phyloP scores from a whole-genome alignment of 2,113 vertebrate species.

The Epinephelus cyanopodus region DNA sequence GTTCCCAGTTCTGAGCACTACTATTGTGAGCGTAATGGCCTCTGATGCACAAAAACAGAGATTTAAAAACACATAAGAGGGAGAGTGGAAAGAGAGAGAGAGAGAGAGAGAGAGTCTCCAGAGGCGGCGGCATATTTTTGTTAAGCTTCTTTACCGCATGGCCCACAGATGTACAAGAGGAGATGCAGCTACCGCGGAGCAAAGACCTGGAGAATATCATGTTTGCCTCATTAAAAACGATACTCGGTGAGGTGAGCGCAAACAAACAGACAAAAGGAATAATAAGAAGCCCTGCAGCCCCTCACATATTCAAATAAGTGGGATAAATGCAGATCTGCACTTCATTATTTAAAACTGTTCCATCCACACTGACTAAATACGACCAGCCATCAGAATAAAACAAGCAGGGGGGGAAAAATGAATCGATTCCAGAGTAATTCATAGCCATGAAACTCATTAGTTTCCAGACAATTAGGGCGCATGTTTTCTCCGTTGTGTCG shows the following conservation, averaged over 20 bases:
- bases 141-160: slow-evolving; percentile 53
- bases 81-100: background rate
- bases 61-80: slow-evolving; percentile 53
- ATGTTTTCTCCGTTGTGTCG: slow-evolving; percentile 20
- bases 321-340: slow-evolving; percentile 59
- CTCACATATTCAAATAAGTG: slow-evolving; percentile 62
- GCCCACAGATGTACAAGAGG: slow-evolving; percentile 53
- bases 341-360: slow-evolving; percentile 68
- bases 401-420: background rate
- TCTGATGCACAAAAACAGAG: slow-evolving; percentile 54
- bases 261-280: slow-evolving; percentile 63
- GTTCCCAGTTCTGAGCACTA: slow-evolving; percentile 29
- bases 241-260: slow-evolving; percentile 45
- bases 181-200: slow-evolving; percentile 29
- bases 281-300: slow-evolving; percentile 58
- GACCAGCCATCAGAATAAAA: slow-evolving; percentile 49
- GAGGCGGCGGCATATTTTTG: slow-evolving; percentile 41
- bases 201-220: slow-evolving; percentile 53
- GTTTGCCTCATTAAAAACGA: slow-evolving; percentile 72
- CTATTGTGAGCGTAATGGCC: slow-evolving; percentile 43
- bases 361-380: slow-evolving; percentile 30
- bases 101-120: slow-evolving; percentile 3
- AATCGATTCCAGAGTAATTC: slow-evolving; percentile 27
- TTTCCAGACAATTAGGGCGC: slow-evolving; percentile 50
- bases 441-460: slow-evolving; percentile 53